Base-by-base conservation (phyloP, 1,140 invertebrate genomes). In the Pygmarrhopalites habei region DNA sequence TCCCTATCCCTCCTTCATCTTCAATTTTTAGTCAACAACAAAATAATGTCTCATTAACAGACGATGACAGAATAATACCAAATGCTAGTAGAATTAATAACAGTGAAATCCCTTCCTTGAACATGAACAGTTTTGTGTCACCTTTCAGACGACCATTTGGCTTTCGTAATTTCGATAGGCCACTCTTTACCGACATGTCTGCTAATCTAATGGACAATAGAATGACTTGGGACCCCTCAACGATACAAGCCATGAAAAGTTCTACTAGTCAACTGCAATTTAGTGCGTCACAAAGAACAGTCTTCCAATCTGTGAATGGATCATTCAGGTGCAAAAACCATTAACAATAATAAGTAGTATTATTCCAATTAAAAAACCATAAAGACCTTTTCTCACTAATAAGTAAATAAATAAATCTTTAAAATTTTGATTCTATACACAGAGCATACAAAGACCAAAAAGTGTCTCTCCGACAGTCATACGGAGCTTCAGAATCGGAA, bases 401-500 rank as follows among this genome's bases (percentile, higher is more conserved):
- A n/a, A n/a, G n/a, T n/a, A n/a, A n/a, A 3, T 41, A 2, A n/a
- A 21, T 55, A 25, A 12, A n/a, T 29, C 46, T 1, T 28, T 65
- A 61, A 7, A 46, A n/a, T 7, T 23, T 17, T 23, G n/a, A 14
- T 32, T 63, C 17, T 52, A 2, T 58, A 21, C 5, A 4, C 29
- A 61, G 58, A 32, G 64, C 68, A 30, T 57, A 57, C n/a, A 56
- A 65, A 25, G 65, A 67, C 44, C 52, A 70, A 30, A 57, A 60
- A 53, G 19, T 67, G 14, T 26, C 65, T 29, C 32, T 68, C n/a
- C 47, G 66, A 26, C 66, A 71, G 44, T 63, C 59, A 12, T 71
- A 68, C 47, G 69, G 69, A 29, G 66, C 69, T 41, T 71, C 69
- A 2, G 69, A 71, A 28, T 75, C 74, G 1, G 74, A 75, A 49